Evolutionary conservation across 2,113 vertebrate genomes (phyloP).

Genomic region (Struthidea cinerea): DNA sequence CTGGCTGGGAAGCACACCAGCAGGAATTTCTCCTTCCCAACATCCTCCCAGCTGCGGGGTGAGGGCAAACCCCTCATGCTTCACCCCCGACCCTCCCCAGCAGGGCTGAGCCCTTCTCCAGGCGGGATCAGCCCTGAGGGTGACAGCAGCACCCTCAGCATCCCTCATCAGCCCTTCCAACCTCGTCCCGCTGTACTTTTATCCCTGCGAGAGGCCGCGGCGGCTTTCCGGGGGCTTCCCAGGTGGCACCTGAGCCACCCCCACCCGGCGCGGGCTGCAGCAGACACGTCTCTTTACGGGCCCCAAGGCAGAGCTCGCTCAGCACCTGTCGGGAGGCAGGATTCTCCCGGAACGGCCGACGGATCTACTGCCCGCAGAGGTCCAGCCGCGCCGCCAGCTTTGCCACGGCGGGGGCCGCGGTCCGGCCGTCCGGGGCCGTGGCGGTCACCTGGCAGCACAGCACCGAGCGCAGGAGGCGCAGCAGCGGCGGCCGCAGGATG

Average conservation of each 20-base stretch:
- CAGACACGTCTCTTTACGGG: background rate
- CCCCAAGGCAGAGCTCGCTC: background rate
- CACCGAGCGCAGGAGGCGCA: conserved; percentile 75
- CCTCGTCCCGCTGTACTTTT: rapidly evolving
- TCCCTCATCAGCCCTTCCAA: background rate
- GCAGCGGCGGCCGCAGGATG: conserved; percentile 83
- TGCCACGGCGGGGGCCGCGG: background rate
- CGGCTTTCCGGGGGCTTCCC: background rate
- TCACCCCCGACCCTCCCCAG: background rate
- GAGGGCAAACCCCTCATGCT: rapidly evolving
- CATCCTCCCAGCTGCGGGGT: background rate
- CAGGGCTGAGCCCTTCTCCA: background rate
- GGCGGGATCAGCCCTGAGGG: background rate
- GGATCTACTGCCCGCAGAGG: background rate
- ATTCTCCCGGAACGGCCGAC: background rate
- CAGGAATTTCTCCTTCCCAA: background rate
- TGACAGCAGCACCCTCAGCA: background rate
- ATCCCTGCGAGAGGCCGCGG: rapidly evolving
- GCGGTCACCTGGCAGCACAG: conserved; percentile 66
- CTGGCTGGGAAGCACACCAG: background rate
- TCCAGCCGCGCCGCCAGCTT: background rate
- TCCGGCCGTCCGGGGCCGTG: background rate
- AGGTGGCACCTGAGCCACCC: background rate
- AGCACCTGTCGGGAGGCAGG: background rate
- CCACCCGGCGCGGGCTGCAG: background rate